Percentiles rank a stretch among this genome's conserved stretches.
phyloP scores from a whole-genome alignment of 2,797 vertebrate genomes.

The Philypnodon macrostomus region DNA sequence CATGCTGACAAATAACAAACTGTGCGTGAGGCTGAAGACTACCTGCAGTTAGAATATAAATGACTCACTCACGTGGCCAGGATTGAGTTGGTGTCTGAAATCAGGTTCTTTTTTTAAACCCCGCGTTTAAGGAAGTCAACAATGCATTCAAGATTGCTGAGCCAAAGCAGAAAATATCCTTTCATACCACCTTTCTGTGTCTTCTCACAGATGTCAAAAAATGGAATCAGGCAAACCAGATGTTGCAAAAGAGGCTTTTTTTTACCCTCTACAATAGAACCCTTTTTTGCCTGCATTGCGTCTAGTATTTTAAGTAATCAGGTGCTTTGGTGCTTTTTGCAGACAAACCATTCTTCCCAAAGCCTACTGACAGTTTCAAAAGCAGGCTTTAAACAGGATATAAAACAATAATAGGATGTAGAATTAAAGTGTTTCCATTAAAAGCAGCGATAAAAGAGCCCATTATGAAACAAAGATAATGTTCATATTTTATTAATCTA shows the following conservation, averaged over 20 bases:
- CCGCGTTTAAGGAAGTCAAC: constrained; percentile 7
- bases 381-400: constrained; percentile 34
- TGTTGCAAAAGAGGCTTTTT: constrained; percentile 30
- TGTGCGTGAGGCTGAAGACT: constrained; percentile 13
- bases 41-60: constrained; percentile 31
- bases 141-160: constrained; percentile 19
- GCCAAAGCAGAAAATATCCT: constrained; percentile 1
- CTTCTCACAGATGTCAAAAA: constrained; percentile 29
- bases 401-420: constrained; percentile 38
- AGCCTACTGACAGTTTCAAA: constrained; percentile 43
- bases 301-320: constrained; percentile 25
- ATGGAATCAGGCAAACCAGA: constrained; percentile 34
- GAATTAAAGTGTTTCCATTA: constrained; percentile 35
- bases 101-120: not conserved
- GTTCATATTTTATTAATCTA: constrained; percentile 46
- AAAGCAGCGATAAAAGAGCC: constrained; percentile 18
- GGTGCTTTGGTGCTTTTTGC: constrained; percentile 40
- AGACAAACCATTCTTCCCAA: constrained; percentile 27
- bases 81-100: constrained; percentile 16
- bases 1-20: constrained; percentile 26
- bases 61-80: constrained; percentile 10
- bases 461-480: constrained; percentile 37
- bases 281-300: constrained; percentile 8
- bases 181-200: constrained; percentile 18
- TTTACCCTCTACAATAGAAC: constrained; percentile 19